Evolutionary conservation across 2,888 invertebrate species (phyloP).

Genomic region (Liposcelis brunnea): DNA sequence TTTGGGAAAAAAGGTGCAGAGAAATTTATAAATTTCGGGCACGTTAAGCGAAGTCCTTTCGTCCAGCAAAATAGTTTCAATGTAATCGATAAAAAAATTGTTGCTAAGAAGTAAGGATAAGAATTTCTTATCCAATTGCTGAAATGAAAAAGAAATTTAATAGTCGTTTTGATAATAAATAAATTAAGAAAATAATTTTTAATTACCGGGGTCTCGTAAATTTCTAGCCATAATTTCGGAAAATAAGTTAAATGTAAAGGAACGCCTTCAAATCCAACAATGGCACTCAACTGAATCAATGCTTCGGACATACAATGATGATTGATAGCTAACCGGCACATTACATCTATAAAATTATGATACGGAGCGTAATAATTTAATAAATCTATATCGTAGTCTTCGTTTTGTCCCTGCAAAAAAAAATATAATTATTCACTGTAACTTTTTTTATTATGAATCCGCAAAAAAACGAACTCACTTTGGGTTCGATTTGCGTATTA

Average conservation of each 20-base stretch:
- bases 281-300: conserved; percentile 67
- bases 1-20: conserved; percentile 80
- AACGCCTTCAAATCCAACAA: conserved; percentile 80
- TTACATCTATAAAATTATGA: conserved; percentile 72
- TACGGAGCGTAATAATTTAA: conserved; percentile 71
- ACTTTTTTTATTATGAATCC: conserved; percentile 2
- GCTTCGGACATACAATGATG: conserved; percentile 74
- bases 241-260: conserved; percentile 77
- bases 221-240: conserved; percentile 83
- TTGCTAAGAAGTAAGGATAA: conserved; percentile 66
- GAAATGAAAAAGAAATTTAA: conserved; percentile 19
- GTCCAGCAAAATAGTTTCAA: conserved; percentile 75
- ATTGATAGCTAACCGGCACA: conserved; percentile 76
- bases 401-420: conserved; percentile 45
- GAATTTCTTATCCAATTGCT: conserved; percentile 64
- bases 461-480: conserved; percentile 27
- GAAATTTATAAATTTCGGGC: conserved; percentile 68
- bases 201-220: conserved; percentile 53
- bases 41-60: conserved; percentile 74
- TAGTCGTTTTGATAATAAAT: conserved; percentile 1
- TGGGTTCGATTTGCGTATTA: conserved; percentile 51
- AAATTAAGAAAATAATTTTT: conserved; percentile 3
- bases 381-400: conserved; percentile 56
- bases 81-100: conserved; percentile 72
- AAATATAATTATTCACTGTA: conserved; percentile 9